Base-by-base conservation (phyloP, 2,113 vertebrate species). In the Acanthochromis polyacanthus region DNA sequence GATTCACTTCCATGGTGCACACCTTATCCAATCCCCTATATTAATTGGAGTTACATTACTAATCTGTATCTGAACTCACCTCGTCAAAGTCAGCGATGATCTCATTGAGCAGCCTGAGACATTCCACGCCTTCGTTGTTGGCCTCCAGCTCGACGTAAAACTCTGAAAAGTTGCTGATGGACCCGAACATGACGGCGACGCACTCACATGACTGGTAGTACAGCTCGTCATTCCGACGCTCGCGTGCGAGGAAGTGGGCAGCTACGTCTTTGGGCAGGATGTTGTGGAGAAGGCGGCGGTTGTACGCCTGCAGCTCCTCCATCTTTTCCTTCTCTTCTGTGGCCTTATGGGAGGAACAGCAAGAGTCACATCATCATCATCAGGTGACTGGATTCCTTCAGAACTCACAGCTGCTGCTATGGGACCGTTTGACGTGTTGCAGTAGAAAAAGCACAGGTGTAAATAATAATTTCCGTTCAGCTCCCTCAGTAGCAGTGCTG, bases 181-280 rank as follows among this genome's bases (percentile, higher is more conserved):
- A 99, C 88, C 98, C 98, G 1, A 99, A 99, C 98, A 99, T 99
- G 87, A 99, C 98, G 0, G 98, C 98, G 68, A 99, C 98, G 0
- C 98, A 99, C 90, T 99, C 98, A 1, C 97, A 99, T 0, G 98
- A 99, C 94, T 99, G 98, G 84, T 99, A 98, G 90, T 99, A 99
- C 53, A 99, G 94, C 90, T 99, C 98, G 0, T 99, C 98, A 0
- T 99, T 99, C n/a, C 96, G 94, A 0, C 96, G 95, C 85, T 98
- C 97, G 2, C 96, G 95, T 0, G 96, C 96, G 68, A 99, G 93
- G 78, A 99, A 99, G 78, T 99, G 98, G 0, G 96, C 97, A 0
- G 98, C 98, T 77, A 99, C 98, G 0, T 99, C 97, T 91, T 98
- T 99, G 77, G 98, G 98, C 75, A 99, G 92, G 92, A 99, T 99